phyloP scores from a whole-genome alignment of 1,140 invertebrate genomes.

The Tetranychus urticae region DNA sequence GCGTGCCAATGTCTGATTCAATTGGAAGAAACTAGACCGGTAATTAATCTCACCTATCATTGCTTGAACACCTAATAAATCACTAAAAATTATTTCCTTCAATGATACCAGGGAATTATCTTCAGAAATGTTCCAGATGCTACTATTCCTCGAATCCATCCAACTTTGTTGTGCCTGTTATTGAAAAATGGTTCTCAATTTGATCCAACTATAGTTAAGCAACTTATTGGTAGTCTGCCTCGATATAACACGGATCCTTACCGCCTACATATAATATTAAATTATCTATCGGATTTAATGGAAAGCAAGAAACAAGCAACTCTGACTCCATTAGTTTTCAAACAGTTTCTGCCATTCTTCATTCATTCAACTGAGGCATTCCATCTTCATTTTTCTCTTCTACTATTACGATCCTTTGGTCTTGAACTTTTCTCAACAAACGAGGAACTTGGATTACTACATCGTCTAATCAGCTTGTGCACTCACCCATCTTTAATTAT shows the following conservation, averaged over 20 bases:
- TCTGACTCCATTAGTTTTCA: conserved; percentile 3
- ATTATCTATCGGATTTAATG: neutral
- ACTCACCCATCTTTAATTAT: conserved; percentile 10
- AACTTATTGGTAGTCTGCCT: neutral
- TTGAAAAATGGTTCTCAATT: neutral
- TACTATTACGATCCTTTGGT: conserved; percentile 6
- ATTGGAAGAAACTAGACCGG: neutral
- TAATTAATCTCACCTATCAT: too few relatives aligned
- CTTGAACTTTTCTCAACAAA: conserved; percentile 6
- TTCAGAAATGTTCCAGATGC: too few relatives aligned
- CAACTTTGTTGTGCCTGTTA: neutral
- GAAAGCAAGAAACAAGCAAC: neutral
- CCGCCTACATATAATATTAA: neutral
- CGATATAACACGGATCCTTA: neutral
- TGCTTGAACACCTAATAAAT: too few relatives aligned
- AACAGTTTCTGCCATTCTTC: conserved; percentile 5
- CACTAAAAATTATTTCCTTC: too few relatives aligned
- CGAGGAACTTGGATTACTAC: conserved; percentile 11
- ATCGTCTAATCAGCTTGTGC: conserved; percentile 7
- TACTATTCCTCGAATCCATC: too few relatives aligned
- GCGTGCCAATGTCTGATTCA: neutral
- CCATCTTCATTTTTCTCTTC: conserved; percentile 3
- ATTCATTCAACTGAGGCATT: conserved; percentile 3
- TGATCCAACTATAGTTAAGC: neutral
- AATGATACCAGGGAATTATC: neutral